Evolutionary conservation across 2,888 invertebrate species (phyloP), one percentile per base, ranked within the genome.

Genomic region (Busseola fusca): DNA sequence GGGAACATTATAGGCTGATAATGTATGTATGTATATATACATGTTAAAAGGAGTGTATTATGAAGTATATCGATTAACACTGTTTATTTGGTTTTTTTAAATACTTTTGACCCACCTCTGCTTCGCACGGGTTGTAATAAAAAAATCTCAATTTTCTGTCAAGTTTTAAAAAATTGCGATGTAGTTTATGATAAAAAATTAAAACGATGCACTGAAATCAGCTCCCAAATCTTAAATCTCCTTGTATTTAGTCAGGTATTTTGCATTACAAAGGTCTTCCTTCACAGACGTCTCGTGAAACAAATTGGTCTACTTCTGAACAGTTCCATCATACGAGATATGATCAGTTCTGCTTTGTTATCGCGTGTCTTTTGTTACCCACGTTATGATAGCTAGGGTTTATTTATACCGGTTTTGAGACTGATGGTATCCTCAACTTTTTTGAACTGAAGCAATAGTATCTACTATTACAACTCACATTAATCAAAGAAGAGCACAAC

Each of bases 241-340:
- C 25, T 7, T 30, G 9, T 5, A 21, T 64, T 34, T n/a, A 18
- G 48, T 48, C 9, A 4, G 12, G 1, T 40, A 40, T 37, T 65
- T 50, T 37, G 25, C 18, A 45, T 16, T 37, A 3, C 4, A 45
- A 57, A 42, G 1, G 25, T 50, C 18, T 54, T 34, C 37, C 16
- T 14, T 40, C 16, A 9, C 37, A 25, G 12, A 1, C 4, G n/a
- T 66, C 34, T 65, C 40, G 25, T 42, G 12, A 63, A 45, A 58
- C 5, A 10, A 63, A 69, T 50, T 37, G 54, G 12, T 59, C 3
- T 64, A 48, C 42, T 76, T 75, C 54, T 70, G 63, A 50, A 30
- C 42, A 12, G 16, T 5, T 70, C 34, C 76, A 76, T 76, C 64
- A 71, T 57, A 30, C 34, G 21, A 71, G 75, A 75, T 75, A 71